Base-by-base conservation (phyloP, 2,888 invertebrate genomes). In the Philopedon plagiatum region DNA sequence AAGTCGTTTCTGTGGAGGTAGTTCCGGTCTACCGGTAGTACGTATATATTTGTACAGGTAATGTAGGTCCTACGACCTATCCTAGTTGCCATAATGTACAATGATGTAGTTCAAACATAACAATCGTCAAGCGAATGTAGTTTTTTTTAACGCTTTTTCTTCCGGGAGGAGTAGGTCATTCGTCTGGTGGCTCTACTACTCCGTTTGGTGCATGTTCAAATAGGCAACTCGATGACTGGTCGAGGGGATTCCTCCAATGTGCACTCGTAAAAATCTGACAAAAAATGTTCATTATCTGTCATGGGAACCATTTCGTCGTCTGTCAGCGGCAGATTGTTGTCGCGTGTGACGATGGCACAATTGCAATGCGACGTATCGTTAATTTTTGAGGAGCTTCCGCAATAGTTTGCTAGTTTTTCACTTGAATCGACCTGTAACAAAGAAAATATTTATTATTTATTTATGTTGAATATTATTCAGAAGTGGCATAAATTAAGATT, bases 231-330 rank as follows among this genome's bases (percentile, higher is more conserved):
- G 75, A 92, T 88, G 66, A 92, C 88, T 71, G 92, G 91, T 76
- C 89, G 86, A 75, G 90, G 89, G 34, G 88, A 87, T 78, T 88
- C 88, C 75, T 90, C 90, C 88, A 91, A 89, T 71, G 89, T 90
- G 73, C 87, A 87, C 80, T 92, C 91, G 80, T 92, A 92, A 81
- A 90, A 90, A 76, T 92, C 90, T 23, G 91, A 88, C 76, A 92
- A 80, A 58, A 88, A 87, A 79, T 88, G 89, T 80, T 92, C 92
- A 0, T 89, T 84, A 26, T 89, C 89, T 0, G 91, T 89, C 54
- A 92, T 77, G 4, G 77, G 78, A 15, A 76, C 63, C 11, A 77
- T 65, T 7, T 78, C 76, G 8, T 79, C 77, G 7, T 77, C 75
- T 0, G 78, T 76, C 3, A 75, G 85, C 78, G 68, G 86, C 84